These are phyloP conservation scores for Athetis lepigone DNA, from an alignment of 2,888 invertebrate species.

Conservation along the genomic window DNA sequence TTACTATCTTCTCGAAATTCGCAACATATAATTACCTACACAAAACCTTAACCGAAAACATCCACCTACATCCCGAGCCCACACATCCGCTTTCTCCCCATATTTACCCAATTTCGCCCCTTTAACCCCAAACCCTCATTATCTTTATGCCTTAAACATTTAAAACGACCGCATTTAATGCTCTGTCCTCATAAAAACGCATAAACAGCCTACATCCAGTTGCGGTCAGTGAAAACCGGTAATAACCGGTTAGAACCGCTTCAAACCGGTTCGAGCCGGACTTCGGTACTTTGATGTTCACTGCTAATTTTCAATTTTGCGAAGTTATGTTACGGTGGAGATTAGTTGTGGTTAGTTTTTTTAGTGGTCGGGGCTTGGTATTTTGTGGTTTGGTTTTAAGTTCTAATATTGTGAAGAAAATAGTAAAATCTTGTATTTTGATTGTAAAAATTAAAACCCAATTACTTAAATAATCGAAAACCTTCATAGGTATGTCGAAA, in stretches of 20 bases:
- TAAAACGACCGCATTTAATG: slow-evolving; percentile 60
- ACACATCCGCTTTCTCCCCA: slow-evolving; percentile 44
- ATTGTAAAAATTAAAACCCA: no score
- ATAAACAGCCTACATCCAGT: slow-evolving; percentile 64
- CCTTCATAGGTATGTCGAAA: no score
- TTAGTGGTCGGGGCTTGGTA: neutral
- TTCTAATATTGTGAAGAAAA: neutral
- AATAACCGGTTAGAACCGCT: slow-evolving; percentile 69
- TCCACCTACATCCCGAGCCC: slow-evolving; percentile 11
- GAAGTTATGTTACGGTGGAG: slow-evolving; percentile 59
- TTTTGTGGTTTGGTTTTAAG: no score
- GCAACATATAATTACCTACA: slow-evolving; percentile 35
- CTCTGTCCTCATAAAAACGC: slow-evolving; percentile 66
- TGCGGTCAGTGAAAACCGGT: slow-evolving; percentile 71
- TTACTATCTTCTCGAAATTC: neutral
- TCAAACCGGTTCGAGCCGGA: slow-evolving; percentile 63
- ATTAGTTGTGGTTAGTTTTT: slow-evolving; percentile 43
- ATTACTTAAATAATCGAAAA: no score
- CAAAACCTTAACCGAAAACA: slow-evolving; percentile 16
- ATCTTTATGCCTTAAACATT: slow-evolving; percentile 61
- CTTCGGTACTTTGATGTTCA: slow-evolving; percentile 70
- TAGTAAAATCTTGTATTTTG: no score
- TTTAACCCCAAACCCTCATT: slow-evolving; percentile 53
- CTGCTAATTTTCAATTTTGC: slow-evolving; percentile 66
- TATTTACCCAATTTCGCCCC: slow-evolving; percentile 55